Evolutionary conservation across 1,140 invertebrate species (phyloP).

Genomic region (Dreissena polymorpha): DNA sequence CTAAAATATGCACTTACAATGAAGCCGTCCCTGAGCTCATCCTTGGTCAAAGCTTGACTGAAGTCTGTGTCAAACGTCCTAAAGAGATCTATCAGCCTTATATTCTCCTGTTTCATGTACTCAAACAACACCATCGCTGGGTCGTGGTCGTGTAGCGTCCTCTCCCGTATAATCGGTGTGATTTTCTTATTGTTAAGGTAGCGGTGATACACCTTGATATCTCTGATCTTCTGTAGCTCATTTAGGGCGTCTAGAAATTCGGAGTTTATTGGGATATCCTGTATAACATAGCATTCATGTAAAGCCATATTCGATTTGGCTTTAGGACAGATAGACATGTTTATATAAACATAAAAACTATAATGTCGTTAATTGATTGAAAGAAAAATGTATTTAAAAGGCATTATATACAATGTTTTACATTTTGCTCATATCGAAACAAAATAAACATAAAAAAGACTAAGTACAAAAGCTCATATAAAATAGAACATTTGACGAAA

Average conservation of each 20-base stretch:
- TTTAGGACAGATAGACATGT: no score
- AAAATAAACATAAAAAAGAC: no score
- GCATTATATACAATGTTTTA: no score
- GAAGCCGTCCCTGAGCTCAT: constrained; percentile 65
- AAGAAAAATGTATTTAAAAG: no score
- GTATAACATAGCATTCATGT: background rate
- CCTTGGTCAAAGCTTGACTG: constrained; percentile 56
- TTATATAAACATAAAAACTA: background rate
- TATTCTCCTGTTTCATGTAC: constrained; percentile 67
- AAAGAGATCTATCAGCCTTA: constrained; percentile 65
- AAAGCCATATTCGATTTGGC: no score
- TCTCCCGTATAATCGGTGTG: constrained; percentile 24
- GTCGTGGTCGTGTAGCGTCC: constrained; percentile 59
- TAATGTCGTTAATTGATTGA: background rate
- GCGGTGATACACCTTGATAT: constrained; percentile 57
- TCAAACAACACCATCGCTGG: constrained; percentile 64
- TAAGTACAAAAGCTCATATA: no score
- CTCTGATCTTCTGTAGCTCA: constrained; percentile 43
- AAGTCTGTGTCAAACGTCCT: constrained; percentile 58
- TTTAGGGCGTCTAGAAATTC: constrained; percentile 58
- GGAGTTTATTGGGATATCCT: constrained; percentile 64
- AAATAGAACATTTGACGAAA: no score
- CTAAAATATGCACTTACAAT: constrained; percentile 38
- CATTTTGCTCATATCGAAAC: no score
- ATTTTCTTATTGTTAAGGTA: constrained; percentile 58